Evolutionary conservation across 1,140 invertebrate genomes (phyloP).

Genomic region (Formica exsecta): DNA sequence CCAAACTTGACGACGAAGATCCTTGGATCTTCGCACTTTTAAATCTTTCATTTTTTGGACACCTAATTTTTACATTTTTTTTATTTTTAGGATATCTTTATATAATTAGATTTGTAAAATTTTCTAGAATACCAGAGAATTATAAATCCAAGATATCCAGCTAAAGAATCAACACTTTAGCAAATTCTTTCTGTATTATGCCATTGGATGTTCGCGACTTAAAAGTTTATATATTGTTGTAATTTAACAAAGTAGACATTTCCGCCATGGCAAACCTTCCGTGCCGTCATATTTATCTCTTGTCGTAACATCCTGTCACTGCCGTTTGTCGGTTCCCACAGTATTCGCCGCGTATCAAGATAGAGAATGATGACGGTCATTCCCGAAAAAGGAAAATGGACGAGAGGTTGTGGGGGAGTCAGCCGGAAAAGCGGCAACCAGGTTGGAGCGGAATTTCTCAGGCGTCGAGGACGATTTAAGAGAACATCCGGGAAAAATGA

Average conservation of each 20-base stretch:
- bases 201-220: not conserved
- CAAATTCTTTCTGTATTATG: not conserved
- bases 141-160: not conserved
- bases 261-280: slow-evolving; percentile 8
- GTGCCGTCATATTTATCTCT: slow-evolving; percentile 43
- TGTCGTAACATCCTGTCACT: slow-evolving; percentile 54
- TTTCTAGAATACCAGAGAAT: not conserved
- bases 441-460: slow-evolving; percentile 75
- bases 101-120: not conserved
- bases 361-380: slow-evolving; percentile 60
- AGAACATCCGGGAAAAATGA: slow-evolving; percentile 76
- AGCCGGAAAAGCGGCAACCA: slow-evolving; percentile 59
- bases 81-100: not conserved
- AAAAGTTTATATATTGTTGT: slow-evolving; percentile 25
- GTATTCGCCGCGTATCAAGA: slow-evolving; percentile 54
- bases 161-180: not conserved
- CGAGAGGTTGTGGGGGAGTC: slow-evolving; percentile 52
- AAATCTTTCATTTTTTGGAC: not conserved
- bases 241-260: slow-evolving; percentile 51
- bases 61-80: not conserved
- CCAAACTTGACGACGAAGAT: not conserved
- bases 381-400: slow-evolving; percentile 64
- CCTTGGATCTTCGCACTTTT: not conserved
- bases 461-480: slow-evolving; percentile 66
- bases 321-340: slow-evolving; percentile 53